Base-by-base conservation (phyloP, 2,113 vertebrate species). In the Helogale parvula region DNA sequence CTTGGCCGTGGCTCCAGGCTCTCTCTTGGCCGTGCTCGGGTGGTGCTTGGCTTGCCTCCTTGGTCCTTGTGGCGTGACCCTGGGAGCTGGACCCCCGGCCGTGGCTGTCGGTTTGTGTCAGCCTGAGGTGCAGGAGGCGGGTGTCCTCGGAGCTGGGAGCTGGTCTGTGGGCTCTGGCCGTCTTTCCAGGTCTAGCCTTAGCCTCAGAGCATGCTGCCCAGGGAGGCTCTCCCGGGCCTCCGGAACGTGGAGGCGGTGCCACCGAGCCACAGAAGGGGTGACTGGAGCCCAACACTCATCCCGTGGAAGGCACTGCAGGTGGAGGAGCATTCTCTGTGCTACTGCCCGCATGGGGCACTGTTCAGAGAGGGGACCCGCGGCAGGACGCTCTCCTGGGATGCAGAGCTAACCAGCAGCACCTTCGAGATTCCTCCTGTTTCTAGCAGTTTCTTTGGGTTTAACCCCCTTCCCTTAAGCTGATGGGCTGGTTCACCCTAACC, bases 81-180 rank as follows among this genome's bases (percentile, higher is more conserved):
- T 3, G 14, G 88, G 50, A 29, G 14, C 72, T 0, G 1, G 7
- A 41, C 7, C 21, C 16, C 35, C 54, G 6, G 3, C 0, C 1
- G 7, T 17, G 57, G 38, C 45, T 2, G 19, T 9, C 0, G 0
- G 54, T 54, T 90, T 52, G 33, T 86, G 77, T 79, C 7, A 1
- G 71, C 16, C 0, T 29, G 57, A 31, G 74, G 14, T 77, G 63
- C 3, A 17, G 47, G 29, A 8, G 25, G 29, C 10, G 29, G 41
- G 33, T 33, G 52, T 29, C 47, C 27, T 33, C 0, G 0, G 52
- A 8, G 1, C 7, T 1, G 38, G n/a, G 69, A 41, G n/a, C 41
- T 27, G 0, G 4, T 31, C 29, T 27, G 7, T 1, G 0, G 54
- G 41, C 6, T 5, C 0, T 2, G 9, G 33, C 14, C 1, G 21